Base-by-base conservation (phyloP, 2,113 vertebrate species). In the Plestiodon gilberti region DNA sequence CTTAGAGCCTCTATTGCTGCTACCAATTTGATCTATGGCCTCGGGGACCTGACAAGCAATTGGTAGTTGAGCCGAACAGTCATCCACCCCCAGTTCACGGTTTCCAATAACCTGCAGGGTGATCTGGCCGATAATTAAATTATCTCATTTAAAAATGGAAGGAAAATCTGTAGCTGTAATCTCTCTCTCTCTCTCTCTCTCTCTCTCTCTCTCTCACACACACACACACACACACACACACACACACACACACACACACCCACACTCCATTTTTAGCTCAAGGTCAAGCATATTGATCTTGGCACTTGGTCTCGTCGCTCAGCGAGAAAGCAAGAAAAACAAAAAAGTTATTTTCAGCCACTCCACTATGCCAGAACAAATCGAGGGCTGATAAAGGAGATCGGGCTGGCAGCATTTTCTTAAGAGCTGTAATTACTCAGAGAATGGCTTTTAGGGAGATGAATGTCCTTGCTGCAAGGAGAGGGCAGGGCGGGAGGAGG, bases 211-310 rank as follows among this genome's bases (percentile, higher is more conserved):
- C n/a, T n/a, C n/a, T n/a, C n/a, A n/a, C n/a, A n/a, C n/a, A n/a
- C n/a, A n/a, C n/a, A n/a, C n/a, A n/a, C n/a, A n/a, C n/a, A n/a
- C n/a, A n/a, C n/a, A 2, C 17, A 7, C 48, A 3, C 62, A 6
- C 38, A 30, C 64, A 30, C 64, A n/a, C 65, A n/a, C 67, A 69
- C 30, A 69, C 30, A 55, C 6, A 13, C 13, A 5, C n/a, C n/a
- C n/a, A n/a, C n/a, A n/a, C 40, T 30, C 48, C 25, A 3, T 57
- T 69, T 78, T 38, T 76, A 57, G 64, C 64, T 69, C 75, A 85
- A 78, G 75, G 83, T 78, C 74, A 78, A 9, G 38, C 28, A 2
- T 78, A 85, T 85, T 70, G 64, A 85, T 70, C 76, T 70, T 77
- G 20, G 33, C 30, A 33, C 20, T 15, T 10, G 8, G 20, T 14